Evolutionary conservation across 2,888 invertebrate genomes (phyloP), one percentile per base, ranked within the genome.

Genomic region (Ariolimax columbianus): DNA sequence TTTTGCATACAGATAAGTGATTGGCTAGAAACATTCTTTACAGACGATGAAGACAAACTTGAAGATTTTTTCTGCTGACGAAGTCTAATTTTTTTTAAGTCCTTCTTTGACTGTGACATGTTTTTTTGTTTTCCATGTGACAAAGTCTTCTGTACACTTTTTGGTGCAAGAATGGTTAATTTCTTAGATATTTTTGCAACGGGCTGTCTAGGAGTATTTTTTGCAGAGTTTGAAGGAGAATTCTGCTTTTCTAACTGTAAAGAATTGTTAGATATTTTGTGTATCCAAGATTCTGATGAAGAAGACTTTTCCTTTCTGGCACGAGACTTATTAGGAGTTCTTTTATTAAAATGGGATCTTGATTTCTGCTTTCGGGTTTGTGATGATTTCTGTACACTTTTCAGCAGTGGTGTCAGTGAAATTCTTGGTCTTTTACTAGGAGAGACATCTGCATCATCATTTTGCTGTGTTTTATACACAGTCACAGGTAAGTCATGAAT

Each of bases 401-500:
- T 51, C 36, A 75, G 33, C 47, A 38, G 40, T 40, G 63, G 26
- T 55, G 77, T n/a, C 23, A 1, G 9, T 38, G 59, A 38, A 26
- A 26, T 78, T 38, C 36, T 63, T 63, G n/a, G 38, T 59, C 40
- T 78, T 11, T 75, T 75, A 33, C 75, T 75, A 17, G 51, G 51
- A 40, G 33, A 3, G 33, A n/a, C 14, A 26, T 78, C n/a, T 38
- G 23, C 36, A 38, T 38, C n/a, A n/a, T 11, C 40, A n/a, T n/a
- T 38, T 2, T 40, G 59, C 14, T 11, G 33, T 11, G 40, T 78
- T 40, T 78, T 59, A 40, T 4, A n/a, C 6, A 11, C 26, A n/a
- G 7, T 26, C 9, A 33, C n/a, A 36, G 77, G 33, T 1, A 63
- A 38, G 14, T 26, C 38, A 38, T 26, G 9, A 63, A n/a, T 38